phyloP scores from a whole-genome alignment of 2,888 invertebrate genomes.

The Hedya salicella region DNA sequence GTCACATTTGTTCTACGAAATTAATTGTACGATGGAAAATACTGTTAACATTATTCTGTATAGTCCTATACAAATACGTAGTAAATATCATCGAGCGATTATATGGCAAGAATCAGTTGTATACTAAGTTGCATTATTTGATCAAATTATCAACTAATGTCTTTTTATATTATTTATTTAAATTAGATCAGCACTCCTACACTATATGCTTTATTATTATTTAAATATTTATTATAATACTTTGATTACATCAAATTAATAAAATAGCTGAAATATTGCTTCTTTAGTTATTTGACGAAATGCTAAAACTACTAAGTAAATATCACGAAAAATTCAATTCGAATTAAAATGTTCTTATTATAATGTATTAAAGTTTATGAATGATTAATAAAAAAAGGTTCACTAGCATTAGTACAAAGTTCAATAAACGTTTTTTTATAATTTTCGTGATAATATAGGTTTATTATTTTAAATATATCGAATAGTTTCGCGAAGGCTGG shows the following conservation, averaged over 20 bases:
- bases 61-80: neutral
- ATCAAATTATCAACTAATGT: slow-evolving; percentile 4
- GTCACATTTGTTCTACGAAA: neutral
- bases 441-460: neutral
- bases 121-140: slow-evolving; percentile 19
- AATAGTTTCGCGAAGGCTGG: slow-evolving; percentile 13
- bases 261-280: neutral
- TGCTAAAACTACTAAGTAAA: neutral
- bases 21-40: slow-evolving; percentile 1
- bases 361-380: neutral
- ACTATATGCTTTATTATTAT: neutral
- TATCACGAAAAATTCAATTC: neutral
- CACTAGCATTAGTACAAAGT: slow-evolving; percentile 2
- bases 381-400: neutral
- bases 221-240: neutral
- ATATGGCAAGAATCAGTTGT: slow-evolving; percentile 59
- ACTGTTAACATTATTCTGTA: neutral
- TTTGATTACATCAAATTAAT: neutral
- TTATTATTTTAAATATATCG: neutral
- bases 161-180: neutral
- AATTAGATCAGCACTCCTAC: neutral
- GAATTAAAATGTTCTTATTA: neutral
- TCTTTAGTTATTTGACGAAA: neutral
- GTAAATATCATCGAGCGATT: slow-evolving; percentile 31
- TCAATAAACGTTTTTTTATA: slow-evolving; percentile 4